Conservation (phyloP, 2,797 vertebrate genomes). For the Delichon dasypus region DNA sequence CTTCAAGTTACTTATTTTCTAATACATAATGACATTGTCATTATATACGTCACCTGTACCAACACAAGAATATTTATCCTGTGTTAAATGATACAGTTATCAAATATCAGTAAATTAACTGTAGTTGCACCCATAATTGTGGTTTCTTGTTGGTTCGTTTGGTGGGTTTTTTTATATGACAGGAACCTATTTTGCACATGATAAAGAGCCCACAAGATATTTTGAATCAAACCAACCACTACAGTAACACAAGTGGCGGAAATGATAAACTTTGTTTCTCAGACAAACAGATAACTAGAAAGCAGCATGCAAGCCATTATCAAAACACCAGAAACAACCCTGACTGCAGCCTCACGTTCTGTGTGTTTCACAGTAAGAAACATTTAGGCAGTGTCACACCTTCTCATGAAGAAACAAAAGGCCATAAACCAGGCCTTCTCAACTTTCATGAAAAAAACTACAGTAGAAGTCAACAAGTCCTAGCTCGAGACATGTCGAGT, state of each 20-base stretch:
- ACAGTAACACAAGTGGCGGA: constrained; percentile 47
- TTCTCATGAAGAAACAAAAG: constrained; percentile 96
- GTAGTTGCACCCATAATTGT: neutral
- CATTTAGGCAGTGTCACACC: constrained; percentile 98
- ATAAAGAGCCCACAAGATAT: constrained; percentile 21
- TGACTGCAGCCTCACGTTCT: constrained; percentile 95
- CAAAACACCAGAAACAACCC: constrained; percentile 99
- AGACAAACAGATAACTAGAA: constrained; percentile 66
- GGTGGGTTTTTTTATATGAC: neutral
- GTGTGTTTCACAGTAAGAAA: constrained; percentile 99
- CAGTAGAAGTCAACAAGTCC: constrained; percentile 84
- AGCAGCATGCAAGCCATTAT: constrained; percentile 89
- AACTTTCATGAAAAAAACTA: constrained; percentile 94
- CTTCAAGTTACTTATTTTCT: neutral
- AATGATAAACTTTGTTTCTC: constrained; percentile 48
- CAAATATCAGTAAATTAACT: neutral
- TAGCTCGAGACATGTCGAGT: constrained; percentile 84
- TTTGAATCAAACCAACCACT: constrained; percentile 26
- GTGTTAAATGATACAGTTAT: neutral
- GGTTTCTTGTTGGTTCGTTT: neutral
- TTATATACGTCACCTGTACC: neutral
- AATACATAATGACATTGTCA: constrained; percentile 4
- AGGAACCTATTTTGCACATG: neutral
- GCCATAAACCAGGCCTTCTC: constrained; percentile 83
- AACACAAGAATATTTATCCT: neutral